Base-by-base conservation (phyloP, 2,888 invertebrate genomes). In the Camptogramma bilineatum region DNA sequence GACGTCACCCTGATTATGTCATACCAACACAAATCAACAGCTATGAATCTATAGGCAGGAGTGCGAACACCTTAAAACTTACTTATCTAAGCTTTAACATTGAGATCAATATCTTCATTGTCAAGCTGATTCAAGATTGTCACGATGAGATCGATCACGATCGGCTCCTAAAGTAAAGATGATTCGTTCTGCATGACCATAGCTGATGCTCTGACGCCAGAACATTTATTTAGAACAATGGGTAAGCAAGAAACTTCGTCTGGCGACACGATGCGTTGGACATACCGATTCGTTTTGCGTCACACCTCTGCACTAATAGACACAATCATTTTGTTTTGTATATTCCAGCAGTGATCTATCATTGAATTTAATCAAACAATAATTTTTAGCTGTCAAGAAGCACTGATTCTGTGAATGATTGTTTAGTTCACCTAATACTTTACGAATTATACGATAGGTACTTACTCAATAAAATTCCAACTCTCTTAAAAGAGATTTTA, bases 1-100 rank as follows among this genome's bases (percentile, higher is more conserved):
- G 91, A 92, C 92, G 92, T 91, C 90, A 92, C 73, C 82, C 64
- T 80, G 89, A 87, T 92, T 92, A 91, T 92, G 90, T 92, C 92
- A 92, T 90, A 77, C 84, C 78, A 81, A 76, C 78, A 80, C 79
- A 79, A 57, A 61, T 70, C 73, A 47, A 19, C 48, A 57, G 28
- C 81, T 73, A 81, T 81, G 76, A 79, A 76, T 78, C 78, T 77
- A 73, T 75, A 77, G 79, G 77, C 79, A 78, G 84, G 82, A 78
- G 73, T 74, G 83, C 79, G 73, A 76, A 75, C 74, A 74, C 74
- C 72, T 70, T 70, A 13, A 39, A 39, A 39, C n/a, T n/a, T n/a
- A 74, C 72, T 71, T 74, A 73, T 70, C 70, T 61, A 68, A 71
- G 68, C 64, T 69, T 68, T 70, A 55, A 64, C 64, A 66, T 72